phyloP scores from a whole-genome alignment of 2,113 vertebrate species.

The Condylura cristata region DNA sequence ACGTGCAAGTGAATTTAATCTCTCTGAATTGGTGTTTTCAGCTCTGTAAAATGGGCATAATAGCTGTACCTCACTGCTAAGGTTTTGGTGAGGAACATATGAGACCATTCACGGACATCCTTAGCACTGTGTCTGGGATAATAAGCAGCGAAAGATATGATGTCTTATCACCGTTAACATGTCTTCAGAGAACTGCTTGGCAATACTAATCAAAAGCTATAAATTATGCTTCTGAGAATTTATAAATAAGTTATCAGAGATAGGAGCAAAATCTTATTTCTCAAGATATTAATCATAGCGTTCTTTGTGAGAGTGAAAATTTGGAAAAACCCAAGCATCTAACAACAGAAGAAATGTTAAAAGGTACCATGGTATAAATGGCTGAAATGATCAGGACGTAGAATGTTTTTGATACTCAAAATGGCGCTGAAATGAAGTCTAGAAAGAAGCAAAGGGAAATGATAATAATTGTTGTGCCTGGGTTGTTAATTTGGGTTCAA shows the following conservation, averaged over 20 bases:
- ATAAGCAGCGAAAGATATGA: not conserved
- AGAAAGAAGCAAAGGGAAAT: not conserved
- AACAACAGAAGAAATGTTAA: not conserved
- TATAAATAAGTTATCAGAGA: not conserved
- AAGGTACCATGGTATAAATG: not conserved
- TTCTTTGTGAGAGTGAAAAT: not conserved
- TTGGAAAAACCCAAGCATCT: not conserved
- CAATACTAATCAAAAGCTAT: not conserved
- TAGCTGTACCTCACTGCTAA: not conserved
- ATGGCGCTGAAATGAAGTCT: not conserved
- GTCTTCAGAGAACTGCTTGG: not conserved
- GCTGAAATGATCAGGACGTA: not conserved
- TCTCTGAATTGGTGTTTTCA: not conserved
- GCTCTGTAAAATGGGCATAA: not conserved
- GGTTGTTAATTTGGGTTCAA: not conserved
- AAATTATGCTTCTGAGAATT: not conserved
- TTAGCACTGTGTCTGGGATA: not conserved
- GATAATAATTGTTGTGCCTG: not conserved
- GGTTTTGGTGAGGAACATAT: not conserved
- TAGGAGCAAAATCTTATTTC: not conserved
- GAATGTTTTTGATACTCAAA: not conserved
- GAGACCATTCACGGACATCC: not conserved
- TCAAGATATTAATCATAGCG: not conserved
- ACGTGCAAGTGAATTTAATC: not conserved
- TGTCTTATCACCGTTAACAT: not conserved